Percentiles rank a stretch among this genome's conserved stretches.
phyloP scores from a whole-genome alignment of 2,888 invertebrate species.

The Caenorhabditis imperialis region DNA sequence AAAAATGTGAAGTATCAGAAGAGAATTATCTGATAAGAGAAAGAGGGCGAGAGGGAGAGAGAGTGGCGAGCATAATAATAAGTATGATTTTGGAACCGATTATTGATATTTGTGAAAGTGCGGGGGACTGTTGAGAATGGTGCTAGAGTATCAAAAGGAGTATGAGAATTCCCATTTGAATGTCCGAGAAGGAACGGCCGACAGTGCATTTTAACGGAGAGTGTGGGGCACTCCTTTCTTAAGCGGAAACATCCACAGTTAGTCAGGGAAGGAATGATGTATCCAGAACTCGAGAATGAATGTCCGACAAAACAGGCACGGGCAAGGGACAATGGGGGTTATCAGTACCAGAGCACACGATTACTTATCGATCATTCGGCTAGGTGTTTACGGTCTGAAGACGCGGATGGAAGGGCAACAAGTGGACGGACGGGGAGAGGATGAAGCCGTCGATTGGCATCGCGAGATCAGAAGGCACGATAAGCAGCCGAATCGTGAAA shows the following conservation, averaged over 20 bases:
- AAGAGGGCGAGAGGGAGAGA: too few relatives aligned
- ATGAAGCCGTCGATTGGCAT: constrained; percentile 27
- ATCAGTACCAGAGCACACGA: not conserved
- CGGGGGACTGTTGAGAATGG: too few relatives aligned
- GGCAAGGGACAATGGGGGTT: too few relatives aligned
- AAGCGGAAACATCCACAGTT: not conserved
- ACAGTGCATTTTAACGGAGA: not conserved
- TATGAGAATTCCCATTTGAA: too few relatives aligned
- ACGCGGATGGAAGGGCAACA: constrained; percentile 5
- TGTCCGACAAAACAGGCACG: too few relatives aligned
- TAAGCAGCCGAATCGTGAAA: not conserved
- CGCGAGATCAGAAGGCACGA: constrained; percentile 6
- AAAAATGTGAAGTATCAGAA: too few relatives aligned
- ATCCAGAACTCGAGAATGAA: too few relatives aligned
- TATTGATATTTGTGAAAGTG: constrained; percentile 22
- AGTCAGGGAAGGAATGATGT: too few relatives aligned
- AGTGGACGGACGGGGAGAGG: not conserved
- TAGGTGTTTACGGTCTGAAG: constrained; percentile 28
- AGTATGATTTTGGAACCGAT: constrained; percentile 19
- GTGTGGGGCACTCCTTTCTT: not conserved
- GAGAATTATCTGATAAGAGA: too few relatives aligned
- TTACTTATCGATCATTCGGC: constrained; percentile 30
- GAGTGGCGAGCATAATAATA: too few relatives aligned
- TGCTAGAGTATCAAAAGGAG: too few relatives aligned
- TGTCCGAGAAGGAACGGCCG: not conserved